Percentiles rank a stretch among this genome's conserved stretches.
Evolutionary conservation across 2,797 vertebrate genomes (phyloP).

Genomic region (Selene dorsalis): DNA sequence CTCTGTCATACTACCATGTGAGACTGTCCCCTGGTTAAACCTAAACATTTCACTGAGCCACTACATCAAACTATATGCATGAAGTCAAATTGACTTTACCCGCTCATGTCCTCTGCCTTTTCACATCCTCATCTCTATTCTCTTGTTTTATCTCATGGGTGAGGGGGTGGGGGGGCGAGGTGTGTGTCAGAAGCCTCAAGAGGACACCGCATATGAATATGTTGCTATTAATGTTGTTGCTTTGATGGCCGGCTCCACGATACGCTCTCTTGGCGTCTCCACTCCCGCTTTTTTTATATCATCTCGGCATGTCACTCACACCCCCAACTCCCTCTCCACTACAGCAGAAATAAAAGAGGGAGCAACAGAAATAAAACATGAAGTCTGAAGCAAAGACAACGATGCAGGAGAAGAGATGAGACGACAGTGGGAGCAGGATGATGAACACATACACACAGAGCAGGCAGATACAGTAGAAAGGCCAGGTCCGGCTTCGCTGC

Average conservation of each 20-base stretch:
- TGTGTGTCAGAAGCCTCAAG: not conserved
- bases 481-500: not conserved
- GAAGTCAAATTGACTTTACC: slow-evolving; percentile 1
- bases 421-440: not conserved
- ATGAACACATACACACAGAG: not conserved
- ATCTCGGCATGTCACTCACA: slow-evolving; percentile 36
- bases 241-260: slow-evolving; percentile 38
- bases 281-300: slow-evolving; percentile 11
- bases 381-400: slow-evolving; percentile 10
- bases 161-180: no score
- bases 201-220: not conserved
- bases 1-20: slow-evolving; percentile 1
- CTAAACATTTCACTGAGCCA: slow-evolving; percentile 8
- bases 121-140: slow-evolving; percentile 22
- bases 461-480: not conserved
- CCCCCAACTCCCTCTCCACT: not conserved
- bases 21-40: slow-evolving; percentile 21
- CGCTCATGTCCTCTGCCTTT: slow-evolving; percentile 6
- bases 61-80: slow-evolving; percentile 21
- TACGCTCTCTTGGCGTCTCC: not conserved
- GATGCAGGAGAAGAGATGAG: slow-evolving; percentile 9
- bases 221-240: slow-evolving; percentile 23
- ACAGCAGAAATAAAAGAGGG: slow-evolving; percentile 21
- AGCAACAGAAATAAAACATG: slow-evolving; percentile 4
- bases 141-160: not conserved